phyloP scores from a whole-genome alignment of 2,888 invertebrate species.

The Rhingia campestris region DNA sequence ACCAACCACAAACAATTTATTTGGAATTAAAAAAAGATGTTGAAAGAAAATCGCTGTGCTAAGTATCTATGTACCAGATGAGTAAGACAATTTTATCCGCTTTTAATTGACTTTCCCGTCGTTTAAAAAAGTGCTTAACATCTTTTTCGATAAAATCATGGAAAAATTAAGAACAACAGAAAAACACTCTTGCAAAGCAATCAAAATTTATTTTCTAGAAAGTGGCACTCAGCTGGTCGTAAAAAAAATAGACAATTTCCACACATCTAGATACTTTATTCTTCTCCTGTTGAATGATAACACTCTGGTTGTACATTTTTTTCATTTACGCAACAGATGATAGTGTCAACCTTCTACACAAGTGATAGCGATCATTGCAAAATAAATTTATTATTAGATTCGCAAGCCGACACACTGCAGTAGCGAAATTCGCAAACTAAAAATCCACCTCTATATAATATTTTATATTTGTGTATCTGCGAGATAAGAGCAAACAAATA shows the following conservation, averaged over 20 bases:
- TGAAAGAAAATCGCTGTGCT: constrained; percentile 18
- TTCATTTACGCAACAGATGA: too few relatives aligned
- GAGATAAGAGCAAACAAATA: constrained; percentile 7
- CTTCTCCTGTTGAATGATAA: not conserved
- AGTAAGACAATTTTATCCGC: not conserved
- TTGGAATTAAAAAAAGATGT: not conserved
- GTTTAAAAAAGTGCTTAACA: not conserved
- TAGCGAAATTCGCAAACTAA: not conserved
- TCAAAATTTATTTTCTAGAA: not conserved
- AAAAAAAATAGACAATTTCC: not conserved
- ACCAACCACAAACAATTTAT: not conserved
- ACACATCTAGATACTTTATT: not conserved
- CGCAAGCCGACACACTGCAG: not conserved
- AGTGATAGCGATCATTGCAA: constrained; percentile 4
- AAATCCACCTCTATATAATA: not conserved
- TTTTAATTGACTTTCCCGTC: constrained; percentile 4
- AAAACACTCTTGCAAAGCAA: too few relatives aligned
- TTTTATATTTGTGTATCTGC: constrained; percentile 7
- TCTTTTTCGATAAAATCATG: not conserved
- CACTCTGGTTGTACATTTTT: too few relatives aligned
- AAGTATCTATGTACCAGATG: not conserved
- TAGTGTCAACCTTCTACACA: constrained; percentile 1
- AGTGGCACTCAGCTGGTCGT: not conserved
- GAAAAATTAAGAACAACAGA: not conserved
- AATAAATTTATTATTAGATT: constrained; percentile 1